Base-by-base conservation (phyloP, 2,888 invertebrate genomes). In the Melanchra persicariae region DNA sequence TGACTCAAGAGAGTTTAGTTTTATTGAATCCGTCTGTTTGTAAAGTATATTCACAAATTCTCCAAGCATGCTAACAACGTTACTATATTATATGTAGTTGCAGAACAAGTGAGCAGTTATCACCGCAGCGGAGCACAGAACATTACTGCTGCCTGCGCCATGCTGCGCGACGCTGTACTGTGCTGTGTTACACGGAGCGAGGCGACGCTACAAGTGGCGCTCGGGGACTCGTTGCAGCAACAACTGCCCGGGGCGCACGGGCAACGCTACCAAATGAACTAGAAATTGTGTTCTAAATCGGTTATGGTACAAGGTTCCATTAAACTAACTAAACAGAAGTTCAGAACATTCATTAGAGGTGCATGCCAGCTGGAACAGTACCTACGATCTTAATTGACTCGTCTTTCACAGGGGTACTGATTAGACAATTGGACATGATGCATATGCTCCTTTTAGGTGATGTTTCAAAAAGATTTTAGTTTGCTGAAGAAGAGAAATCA, bases 161-260 rank as follows among this genome's bases (percentile, higher is more conserved):
- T 9, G 0, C 26, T 22, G 22, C 22, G 17, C 22, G 26, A 30
- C 15, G 37, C 47, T 24, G 5, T 15, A 15, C 62, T 19, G 15
- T 3, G 24, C 19, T 61, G 45, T 15, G 63, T 34, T 34, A 15
- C 2, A 22, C 22, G 17, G 15, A 19, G 52, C 26, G 45, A 22
- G 17, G 40, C 30, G 15, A 8, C 45, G 59, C 34, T 49, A n/a
- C 77, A 55, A 52, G 61, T 49, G 34, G 71, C 49, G 71, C 77
- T 37, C 34, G 58, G 69, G 61, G 52, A 47, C 58, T 47, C 45
- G 45, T 51, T 24, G 59, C 43, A 24, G 60, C 57, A 58, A 69
- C 62, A 17, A 34, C 43, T 24, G 52, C 37, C 62, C 37, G n/a
- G 52, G 51, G 49, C 60, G 15, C n/a, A 0, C 26, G 55, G 40